Evolutionary conservation across 2,113 vertebrate genomes (phyloP).

Genomic region (Nipponia nippon): DNA sequence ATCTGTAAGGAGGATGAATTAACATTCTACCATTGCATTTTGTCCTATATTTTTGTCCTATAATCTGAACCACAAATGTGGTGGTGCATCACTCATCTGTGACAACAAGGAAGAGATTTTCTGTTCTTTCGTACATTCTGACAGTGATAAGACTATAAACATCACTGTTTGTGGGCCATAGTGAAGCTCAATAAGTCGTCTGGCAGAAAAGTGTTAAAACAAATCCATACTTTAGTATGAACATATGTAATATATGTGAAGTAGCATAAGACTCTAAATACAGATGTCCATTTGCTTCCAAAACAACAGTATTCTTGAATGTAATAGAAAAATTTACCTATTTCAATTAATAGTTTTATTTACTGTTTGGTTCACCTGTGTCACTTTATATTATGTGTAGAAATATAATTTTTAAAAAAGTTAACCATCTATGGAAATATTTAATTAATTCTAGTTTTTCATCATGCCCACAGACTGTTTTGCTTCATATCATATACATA

Average conservation of each 20-base stretch:
- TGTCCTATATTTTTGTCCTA: background rate
- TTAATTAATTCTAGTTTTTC: background rate
- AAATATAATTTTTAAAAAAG: background rate
- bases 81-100: no score
- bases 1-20: background rate
- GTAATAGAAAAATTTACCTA: background rate
- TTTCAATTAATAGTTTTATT: background rate
- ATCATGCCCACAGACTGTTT: background rate
- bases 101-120: background rate
- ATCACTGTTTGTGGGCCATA: background rate
- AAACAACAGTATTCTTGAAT: background rate
- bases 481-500: background rate
- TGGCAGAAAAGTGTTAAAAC: background rate
- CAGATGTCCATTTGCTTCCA: background rate
- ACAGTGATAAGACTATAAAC: background rate
- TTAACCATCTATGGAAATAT: background rate
- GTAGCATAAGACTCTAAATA: background rate
- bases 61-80: background rate
- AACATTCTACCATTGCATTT: background rate
- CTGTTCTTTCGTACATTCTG: background rate
- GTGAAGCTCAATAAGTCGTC: background rate
- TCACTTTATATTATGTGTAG: background rate
- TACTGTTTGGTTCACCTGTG: background rate
- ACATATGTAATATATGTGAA: background rate
- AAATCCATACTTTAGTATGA: background rate